These are phyloP conservation scores for Erythrocercus mccallii DNA, from an alignment of 2,113 vertebrate genomes.

Conservation along the genomic window DNA sequence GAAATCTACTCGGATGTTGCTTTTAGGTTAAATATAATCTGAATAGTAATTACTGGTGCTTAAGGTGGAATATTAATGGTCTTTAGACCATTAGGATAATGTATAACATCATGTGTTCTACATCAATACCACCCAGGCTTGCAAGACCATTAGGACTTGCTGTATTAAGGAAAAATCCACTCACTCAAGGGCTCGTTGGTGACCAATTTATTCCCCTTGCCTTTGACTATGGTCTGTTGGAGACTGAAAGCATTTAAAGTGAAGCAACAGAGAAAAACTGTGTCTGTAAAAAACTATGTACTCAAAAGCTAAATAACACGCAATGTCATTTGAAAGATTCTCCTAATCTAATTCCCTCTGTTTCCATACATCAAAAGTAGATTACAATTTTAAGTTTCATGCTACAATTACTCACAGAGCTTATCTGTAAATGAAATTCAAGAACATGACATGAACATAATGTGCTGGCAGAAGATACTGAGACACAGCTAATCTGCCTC, in stretches of 20 bases:
- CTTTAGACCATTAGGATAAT: not conserved
- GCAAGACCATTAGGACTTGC: not conserved
- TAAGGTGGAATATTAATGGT: not conserved
- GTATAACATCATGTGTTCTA: not conserved
- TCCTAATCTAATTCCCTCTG: slow-evolving; percentile 55
- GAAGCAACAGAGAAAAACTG: not conserved
- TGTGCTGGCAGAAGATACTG: slow-evolving; percentile 32
- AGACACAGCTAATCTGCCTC: not conserved
- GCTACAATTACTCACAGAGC: slow-evolving; percentile 67
- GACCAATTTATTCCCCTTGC: not conserved
- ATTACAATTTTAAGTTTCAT: slow-evolving; percentile 53
- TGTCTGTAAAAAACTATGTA: not conserved
- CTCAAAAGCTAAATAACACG: not conserved
- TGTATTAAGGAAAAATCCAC: not conserved
- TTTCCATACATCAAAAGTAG: slow-evolving; percentile 63
- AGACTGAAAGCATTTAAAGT: not conserved
- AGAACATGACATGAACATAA: slow-evolving; percentile 63
- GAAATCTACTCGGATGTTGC: not conserved
- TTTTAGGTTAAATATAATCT: not conserved
- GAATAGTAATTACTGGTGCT: not conserved
- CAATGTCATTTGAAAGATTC: slow-evolving; percentile 64
- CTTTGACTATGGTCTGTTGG: not conserved
- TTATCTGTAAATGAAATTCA: slow-evolving; percentile 75
- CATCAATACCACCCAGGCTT: not conserved
- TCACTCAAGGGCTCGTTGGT: not conserved